Evolutionary conservation across 30 jellyfish, hydroid and myxozoan genomes (phyloP), one percentile per base, ranked within the genome.

Genomic region (Aurelia aurita): DNA sequence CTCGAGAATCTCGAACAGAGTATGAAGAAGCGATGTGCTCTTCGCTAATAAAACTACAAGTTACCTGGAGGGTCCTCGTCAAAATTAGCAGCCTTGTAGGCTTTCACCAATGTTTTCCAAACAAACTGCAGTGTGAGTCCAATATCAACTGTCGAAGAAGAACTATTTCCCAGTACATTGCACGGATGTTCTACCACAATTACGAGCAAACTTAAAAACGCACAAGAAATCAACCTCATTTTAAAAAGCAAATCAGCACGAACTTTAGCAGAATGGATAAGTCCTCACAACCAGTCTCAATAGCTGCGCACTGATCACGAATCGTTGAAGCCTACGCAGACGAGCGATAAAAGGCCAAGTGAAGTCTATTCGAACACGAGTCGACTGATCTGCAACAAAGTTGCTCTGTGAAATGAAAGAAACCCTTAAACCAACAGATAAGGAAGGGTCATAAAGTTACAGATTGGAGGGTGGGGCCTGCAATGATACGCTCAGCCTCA

Each of bases 31-130:
- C 2, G 51, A 39, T 15, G 7, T 39, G 15, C 51, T 39, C 16
- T 39, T 8, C 51, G 7, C 51, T 39, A 39, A 39, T 39, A 0
- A 39, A 39, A 39, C 51, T 5, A 39, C 51, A 15, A 39, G 51
- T 39, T 81, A 81, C 91, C 91, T 81, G 91, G 91, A 7, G 91
- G 91, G 57, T 68, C 75, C 31, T 72, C 49, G 34, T 85, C 91
- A 35, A 47, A 72, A 55, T 81, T 53, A 31, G 74, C 80, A 9
- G 49, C 73, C 69, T 61, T 81, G 91, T 81, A 81, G 61, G 19
- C 69, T 11, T 23, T 49, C 59, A 81, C 91, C 75, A 81, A 55
- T 9, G 76, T 34, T 3, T 61, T 68, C 91, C 91, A 81, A 28
- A 81, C 72, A 54, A 53, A 51, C 43, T 81, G 91, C 21, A 81